Conservation (phyloP, 2,113 vertebrate species). For the Platichthys flesus region DNA sequence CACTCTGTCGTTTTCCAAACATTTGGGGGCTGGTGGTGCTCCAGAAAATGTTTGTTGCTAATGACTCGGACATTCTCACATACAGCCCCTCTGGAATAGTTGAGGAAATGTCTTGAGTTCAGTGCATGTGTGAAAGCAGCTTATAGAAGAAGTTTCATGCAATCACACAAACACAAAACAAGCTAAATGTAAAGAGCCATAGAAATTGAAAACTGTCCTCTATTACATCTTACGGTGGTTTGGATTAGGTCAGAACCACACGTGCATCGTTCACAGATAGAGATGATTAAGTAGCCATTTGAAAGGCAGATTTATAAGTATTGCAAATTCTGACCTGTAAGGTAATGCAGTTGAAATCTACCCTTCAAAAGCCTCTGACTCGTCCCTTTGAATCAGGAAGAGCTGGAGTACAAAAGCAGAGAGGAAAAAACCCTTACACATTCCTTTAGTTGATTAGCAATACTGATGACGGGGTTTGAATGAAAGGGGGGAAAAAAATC, state of each 20-base stretch:
- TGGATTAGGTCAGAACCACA: background rate
- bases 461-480: slow-evolving; percentile 79
- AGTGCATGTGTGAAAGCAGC: no score
- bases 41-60: no score
- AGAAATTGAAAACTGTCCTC: no score
- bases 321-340: slow-evolving; percentile 29
- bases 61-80: no score
- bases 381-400: slow-evolving; percentile 37
- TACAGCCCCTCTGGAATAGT: no score
- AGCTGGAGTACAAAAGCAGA: slow-evolving; percentile 21
- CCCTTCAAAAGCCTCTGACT: slow-evolving; percentile 61
- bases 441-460: slow-evolving; percentile 82
- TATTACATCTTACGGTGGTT: no score
- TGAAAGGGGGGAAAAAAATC: slow-evolving; percentile 62
- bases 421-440: slow-evolving; percentile 67
- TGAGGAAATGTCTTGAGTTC: no score
- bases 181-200: background rate
- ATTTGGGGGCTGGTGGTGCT: no score
- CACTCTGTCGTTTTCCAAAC: no score
- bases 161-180: background rate
- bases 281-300: slow-evolving; percentile 45
- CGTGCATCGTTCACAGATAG: slow-evolving; percentile 12
- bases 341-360: slow-evolving; percentile 63
- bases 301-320: slow-evolving; percentile 39
- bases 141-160: no score